phyloP scores from a whole-genome alignment of 2,888 invertebrate species.

The Sesia apiformis region DNA sequence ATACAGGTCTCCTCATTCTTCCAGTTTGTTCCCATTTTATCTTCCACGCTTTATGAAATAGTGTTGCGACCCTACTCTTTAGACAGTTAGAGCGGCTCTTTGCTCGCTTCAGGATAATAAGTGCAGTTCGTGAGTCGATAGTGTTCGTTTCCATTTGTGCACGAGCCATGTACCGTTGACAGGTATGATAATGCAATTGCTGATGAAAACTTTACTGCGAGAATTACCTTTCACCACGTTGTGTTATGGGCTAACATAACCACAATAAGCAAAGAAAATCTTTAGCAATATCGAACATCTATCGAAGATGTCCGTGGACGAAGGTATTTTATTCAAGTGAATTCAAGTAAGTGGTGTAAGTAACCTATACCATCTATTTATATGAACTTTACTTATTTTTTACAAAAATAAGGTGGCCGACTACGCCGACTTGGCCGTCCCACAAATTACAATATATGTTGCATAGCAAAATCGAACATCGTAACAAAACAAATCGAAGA shows the following conservation, averaged over 20 bases:
- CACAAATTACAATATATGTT: no score
- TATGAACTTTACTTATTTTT: no score
- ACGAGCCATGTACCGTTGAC: conserved; percentile 16
- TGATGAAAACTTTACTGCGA: conserved; percentile 9
- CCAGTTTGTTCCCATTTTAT: neutral
- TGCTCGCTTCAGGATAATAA: conserved; percentile 30
- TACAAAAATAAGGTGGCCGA: no score
- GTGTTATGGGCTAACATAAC: neutral
- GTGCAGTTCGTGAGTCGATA: conserved; percentile 31
- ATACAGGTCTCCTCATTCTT: neutral
- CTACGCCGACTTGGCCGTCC: no score
- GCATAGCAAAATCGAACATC: no score
- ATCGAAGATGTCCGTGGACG: no score
- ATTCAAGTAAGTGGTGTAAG: no score
- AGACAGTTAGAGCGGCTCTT: conserved; percentile 25
- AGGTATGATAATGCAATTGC: conserved; percentile 8
- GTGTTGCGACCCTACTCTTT: conserved; percentile 18
- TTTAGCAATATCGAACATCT: no score
- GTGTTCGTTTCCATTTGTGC: conserved; percentile 34
- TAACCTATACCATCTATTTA: no score
- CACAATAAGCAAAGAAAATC: no score
- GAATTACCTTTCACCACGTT: neutral
- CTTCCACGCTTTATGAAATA: neutral
- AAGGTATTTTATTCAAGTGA: no score
- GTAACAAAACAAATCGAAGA: no score